A percentile compares a stretch with the other conserved stretches of the same genome.
These are phyloP conservation scores for Chaetodon trifascialis DNA, from an alignment of 2,113 vertebrate species.

Conservation along the genomic window DNA sequence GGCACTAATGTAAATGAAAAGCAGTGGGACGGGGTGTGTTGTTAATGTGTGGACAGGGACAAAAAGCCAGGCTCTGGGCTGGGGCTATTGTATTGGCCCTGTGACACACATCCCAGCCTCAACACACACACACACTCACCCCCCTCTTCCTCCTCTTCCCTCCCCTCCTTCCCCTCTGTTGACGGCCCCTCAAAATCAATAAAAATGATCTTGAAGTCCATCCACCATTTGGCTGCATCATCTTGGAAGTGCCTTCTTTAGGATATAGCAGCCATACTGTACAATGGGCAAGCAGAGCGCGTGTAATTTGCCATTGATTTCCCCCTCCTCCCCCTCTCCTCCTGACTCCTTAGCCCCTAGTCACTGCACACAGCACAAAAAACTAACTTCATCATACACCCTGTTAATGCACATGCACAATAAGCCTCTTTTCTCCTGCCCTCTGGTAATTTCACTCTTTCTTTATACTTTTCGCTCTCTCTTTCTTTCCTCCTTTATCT, in stretches of 20 bases:
- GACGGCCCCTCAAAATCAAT: conserved; percentile 90
- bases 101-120: conserved; percentile 77
- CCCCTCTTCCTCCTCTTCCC: conserved; percentile 54
- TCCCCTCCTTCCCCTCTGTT: conserved; percentile 73
- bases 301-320: conserved; percentile 98
- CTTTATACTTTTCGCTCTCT: conserved; percentile 65
- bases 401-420: conserved; percentile 90
- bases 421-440: conserved; percentile 85
- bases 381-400: conserved; percentile 90
- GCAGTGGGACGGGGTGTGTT: conserved; percentile 51
- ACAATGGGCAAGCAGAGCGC: conserved; percentile 92
- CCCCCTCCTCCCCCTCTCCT: conserved; percentile 64
- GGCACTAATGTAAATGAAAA: conserved; percentile 79
- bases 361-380: conserved; percentile 87
- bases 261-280: conserved; percentile 90
- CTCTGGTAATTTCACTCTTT: conserved; percentile 87
- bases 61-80: conserved; percentile 73
- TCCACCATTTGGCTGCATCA: conserved; percentile 89
- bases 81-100: conserved; percentile 69
- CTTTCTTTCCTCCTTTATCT: conserved; percentile 65
- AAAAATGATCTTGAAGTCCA: conserved; percentile 91
- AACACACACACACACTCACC: conserved; percentile 57
- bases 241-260: conserved; percentile 87
- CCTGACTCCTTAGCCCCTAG: conserved; percentile 91
- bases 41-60: conserved; percentile 79